Conservation (phyloP, 2,113 vertebrate genomes). For the Chamaetylas fuelleborni region DNA sequence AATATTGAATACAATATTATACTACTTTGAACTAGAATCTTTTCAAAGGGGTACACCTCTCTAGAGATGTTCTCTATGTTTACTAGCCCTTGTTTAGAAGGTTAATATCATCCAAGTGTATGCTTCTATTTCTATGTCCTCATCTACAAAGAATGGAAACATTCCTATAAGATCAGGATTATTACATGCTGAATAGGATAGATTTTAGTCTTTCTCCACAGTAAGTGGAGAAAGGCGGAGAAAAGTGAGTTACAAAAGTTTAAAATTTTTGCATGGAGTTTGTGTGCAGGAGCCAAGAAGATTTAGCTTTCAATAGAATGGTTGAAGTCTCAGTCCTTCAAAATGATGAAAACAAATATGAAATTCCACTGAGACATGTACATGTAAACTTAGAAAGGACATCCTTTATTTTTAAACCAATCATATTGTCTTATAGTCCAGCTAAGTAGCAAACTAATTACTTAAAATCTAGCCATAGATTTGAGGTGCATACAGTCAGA, state of each 20-base stretch:
- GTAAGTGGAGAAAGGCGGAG: neutral
- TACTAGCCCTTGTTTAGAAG: neutral
- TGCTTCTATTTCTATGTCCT: neutral
- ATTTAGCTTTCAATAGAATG: neutral
- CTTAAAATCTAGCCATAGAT: neutral
- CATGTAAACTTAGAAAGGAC: neutral
- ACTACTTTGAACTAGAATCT: neutral
- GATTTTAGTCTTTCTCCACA: neutral
- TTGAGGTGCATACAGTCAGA: neutral
- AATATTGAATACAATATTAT: neutral
- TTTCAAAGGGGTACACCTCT: neutral
- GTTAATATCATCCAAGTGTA: neutral
- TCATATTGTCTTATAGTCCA: neutral
- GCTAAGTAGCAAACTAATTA: neutral
- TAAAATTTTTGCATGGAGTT: neutral
- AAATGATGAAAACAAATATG: neutral
- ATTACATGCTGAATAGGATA: neutral
- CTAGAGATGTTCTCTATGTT: neutral
- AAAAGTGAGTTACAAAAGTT: neutral
- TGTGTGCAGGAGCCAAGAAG: neutral
- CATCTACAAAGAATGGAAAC: neutral
- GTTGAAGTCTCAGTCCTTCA: neutral
- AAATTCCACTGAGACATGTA: neutral
- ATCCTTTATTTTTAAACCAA: neutral
- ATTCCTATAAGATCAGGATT: neutral